Percentiles rank a stretch among this genome's conserved stretches.
These are phyloP conservation scores for Marisa cornuarietis DNA, from an alignment of 1,140 invertebrate genomes.

Conservation along the genomic window DNA sequence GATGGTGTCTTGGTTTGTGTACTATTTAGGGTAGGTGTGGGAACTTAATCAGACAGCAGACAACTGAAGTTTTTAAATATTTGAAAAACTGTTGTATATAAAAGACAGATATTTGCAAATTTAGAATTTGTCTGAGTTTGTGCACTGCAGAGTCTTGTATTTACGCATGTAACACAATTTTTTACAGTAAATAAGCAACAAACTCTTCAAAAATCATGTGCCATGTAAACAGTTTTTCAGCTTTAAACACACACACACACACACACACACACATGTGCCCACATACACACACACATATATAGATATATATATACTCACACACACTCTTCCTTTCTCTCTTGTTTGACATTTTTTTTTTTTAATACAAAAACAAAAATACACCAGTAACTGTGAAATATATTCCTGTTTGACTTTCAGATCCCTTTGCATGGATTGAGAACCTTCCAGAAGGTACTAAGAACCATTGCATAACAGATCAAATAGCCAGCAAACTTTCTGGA, in stretches of 20 bases:
- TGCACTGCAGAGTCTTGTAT: background rate
- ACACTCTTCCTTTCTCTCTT: too few species aligned
- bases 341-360: background rate
- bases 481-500: slow-evolving; percentile 17
- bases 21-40: too few species aligned
- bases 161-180: background rate
- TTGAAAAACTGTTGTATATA: background rate
- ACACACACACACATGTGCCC: too few species aligned
- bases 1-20: too few species aligned
- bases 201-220: background rate
- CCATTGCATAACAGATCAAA: slow-evolving; percentile 7
- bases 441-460: slow-evolving; percentile 15
- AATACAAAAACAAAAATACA: background rate
- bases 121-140: background rate
- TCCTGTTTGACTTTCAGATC: slow-evolving; percentile 7
- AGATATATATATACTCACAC: slow-evolving; percentile 7
- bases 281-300: background rate
- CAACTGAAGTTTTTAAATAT: background rate
- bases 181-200: background rate
- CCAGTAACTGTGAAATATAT: background rate
- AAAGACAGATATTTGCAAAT: background rate
- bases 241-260: background rate
- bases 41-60: background rate
- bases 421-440: slow-evolving; percentile 22
- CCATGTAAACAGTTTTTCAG: background rate